These are phyloP conservation scores for Gymnothorax javanicus DNA, from an alignment of 2,797 vertebrate species.

Conservation along the genomic window DNA sequence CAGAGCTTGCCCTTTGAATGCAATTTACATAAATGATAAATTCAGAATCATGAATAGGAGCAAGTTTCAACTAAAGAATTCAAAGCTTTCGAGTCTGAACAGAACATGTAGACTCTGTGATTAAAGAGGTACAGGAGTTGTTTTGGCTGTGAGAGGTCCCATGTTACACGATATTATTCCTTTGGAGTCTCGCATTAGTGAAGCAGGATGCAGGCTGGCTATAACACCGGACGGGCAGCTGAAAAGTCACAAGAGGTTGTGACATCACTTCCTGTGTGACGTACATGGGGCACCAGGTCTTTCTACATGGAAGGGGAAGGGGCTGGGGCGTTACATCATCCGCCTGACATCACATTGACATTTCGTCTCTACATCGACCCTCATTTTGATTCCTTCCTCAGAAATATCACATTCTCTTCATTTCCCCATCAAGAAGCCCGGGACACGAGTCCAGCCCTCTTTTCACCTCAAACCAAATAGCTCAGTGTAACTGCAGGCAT, in stretches of 20 bases:
- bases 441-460: background rate
- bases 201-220: background rate
- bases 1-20: background rate
- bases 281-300: background rate
- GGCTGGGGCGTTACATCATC: background rate
- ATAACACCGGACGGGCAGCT: background rate
- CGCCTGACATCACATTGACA: background rate
- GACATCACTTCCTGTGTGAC: background rate
- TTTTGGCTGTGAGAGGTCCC: background rate
- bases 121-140: background rate
- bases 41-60: background rate
- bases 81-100: background rate
- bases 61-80: background rate
- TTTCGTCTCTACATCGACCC: background rate
- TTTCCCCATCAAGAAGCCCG: background rate
- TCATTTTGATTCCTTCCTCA: background rate
- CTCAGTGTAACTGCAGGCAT: background rate
- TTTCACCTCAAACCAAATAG: background rate
- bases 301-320: background rate
- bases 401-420: background rate
- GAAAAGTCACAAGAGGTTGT: background rate
- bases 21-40: background rate
- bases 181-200: background rate
- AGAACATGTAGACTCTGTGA: background rate
- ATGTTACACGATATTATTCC: background rate